These are phyloP conservation scores for Scrobipalpa costella DNA, from an alignment of 2,888 invertebrate genomes.

Conservation along the genomic window DNA sequence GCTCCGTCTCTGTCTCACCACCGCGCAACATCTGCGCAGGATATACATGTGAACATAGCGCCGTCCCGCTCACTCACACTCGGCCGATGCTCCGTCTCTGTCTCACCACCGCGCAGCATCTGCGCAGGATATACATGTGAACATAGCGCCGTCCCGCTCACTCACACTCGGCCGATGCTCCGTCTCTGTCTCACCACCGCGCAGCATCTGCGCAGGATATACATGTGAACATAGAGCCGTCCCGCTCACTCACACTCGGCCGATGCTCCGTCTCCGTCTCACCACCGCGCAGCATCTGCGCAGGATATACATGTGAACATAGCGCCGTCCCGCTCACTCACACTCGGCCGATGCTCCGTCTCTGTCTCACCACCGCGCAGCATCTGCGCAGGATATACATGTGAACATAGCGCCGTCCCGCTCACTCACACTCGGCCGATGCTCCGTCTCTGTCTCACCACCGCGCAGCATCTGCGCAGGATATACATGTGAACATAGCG, in stretches of 20 bases:
- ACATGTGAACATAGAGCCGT: background rate
- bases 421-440: too few species aligned
- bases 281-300: background rate
- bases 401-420: too few species aligned
- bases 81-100: background rate
- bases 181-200: background rate
- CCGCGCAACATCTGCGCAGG: constrained; percentile 70
- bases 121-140: constrained; percentile 77
- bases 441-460: too few species aligned
- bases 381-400: too few species aligned
- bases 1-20: background rate
- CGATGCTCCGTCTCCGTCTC: background rate
- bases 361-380: too few species aligned
- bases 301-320: background rate
- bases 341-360: too few species aligned
- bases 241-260: background rate
- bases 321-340: too few species aligned
- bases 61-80: background rate
- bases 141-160: constrained; percentile 1
- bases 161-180: background rate
- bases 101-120: background rate
- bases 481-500: too few species aligned
- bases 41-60: constrained; percentile 47
- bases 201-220: constrained; percentile 77
- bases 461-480: too few species aligned